Percentiles rank a stretch among this genome's conserved stretches.
phyloP scores from a whole-genome alignment of 1,140 invertebrate genomes.

The Protaetia brevitarsis region DNA sequence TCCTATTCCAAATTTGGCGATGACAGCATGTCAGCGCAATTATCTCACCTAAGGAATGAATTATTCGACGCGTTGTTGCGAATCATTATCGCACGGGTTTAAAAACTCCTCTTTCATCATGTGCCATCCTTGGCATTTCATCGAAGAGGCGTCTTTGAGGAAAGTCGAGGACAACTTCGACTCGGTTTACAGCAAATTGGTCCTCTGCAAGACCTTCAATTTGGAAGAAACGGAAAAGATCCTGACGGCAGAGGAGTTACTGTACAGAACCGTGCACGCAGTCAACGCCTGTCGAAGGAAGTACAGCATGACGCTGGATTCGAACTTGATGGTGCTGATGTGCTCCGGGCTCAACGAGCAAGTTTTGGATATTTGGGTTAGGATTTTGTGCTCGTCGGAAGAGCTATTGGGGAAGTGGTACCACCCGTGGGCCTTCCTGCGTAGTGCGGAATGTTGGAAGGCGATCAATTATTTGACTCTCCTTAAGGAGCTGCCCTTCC shows the following conservation, averaged over 20 bases:
- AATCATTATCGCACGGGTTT: not conserved
- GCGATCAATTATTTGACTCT: not conserved
- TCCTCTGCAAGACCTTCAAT: conserved; percentile 3
- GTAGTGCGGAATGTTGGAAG: not conserved
- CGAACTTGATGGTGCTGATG: not conserved
- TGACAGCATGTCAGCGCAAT: not conserved
- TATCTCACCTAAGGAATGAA: not conserved
- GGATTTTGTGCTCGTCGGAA: not conserved
- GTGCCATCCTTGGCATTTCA: conserved; percentile 9
- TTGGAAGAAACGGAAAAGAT: conserved; percentile 3
- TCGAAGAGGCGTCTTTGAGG: not conserved
- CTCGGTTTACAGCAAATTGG: conserved; percentile 7
- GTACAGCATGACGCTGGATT: not conserved
- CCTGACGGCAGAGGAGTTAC: not conserved
- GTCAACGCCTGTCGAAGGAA: not conserved
- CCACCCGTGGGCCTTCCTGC: not conserved
- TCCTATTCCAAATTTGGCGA: not conserved
- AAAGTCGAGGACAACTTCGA: conserved; percentile 7
- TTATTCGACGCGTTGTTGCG: not conserved
- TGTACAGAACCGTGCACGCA: not conserved
- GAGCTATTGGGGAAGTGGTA: not conserved
- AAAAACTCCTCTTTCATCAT: not conserved
- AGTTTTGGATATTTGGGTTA: not conserved
- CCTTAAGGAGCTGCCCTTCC: not conserved
- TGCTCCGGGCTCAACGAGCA: conserved; percentile 12